These are phyloP conservation scores for Tachycineta bicolor DNA, from an alignment of 2,113 vertebrate species.

Conservation along the genomic window DNA sequence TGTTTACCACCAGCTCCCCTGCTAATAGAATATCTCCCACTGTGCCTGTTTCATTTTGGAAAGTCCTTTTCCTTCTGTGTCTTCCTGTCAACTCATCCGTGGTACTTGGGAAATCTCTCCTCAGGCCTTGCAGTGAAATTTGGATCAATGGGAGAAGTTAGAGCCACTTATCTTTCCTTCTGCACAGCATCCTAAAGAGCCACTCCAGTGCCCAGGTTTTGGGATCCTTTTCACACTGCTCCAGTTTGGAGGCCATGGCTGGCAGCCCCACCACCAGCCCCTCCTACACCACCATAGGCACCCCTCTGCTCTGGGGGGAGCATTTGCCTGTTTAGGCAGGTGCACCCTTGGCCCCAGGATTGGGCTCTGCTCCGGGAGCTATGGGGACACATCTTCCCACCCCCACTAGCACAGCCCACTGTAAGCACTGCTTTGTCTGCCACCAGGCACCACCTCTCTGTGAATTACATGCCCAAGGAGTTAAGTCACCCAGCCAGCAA, in stretches of 20 bases:
- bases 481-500: not conserved
- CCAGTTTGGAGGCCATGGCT: rapidly evolving
- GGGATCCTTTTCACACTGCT: not conserved
- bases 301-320: not conserved
- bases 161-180: not conserved
- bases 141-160: not conserved
- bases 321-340: not conserved
- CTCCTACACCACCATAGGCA: not conserved
- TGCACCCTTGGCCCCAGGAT: not conserved
- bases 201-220: too few relatives aligned
- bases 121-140: not conserved
- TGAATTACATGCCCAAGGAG: not conserved
- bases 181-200: not conserved
- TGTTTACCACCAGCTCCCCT: not conserved
- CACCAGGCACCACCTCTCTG: not conserved
- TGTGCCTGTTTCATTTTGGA: not conserved
- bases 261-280: not conserved
- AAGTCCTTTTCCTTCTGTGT: not conserved
- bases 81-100: not conserved
- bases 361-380: not conserved
- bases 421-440: not conserved
- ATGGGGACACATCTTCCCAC: not conserved
- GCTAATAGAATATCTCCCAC: not conserved
- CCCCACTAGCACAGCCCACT: not conserved
- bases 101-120: not conserved